Evolutionary conservation across 2,797 vertebrate species (phyloP).

Genomic region (Danio albolineatus): DNA sequence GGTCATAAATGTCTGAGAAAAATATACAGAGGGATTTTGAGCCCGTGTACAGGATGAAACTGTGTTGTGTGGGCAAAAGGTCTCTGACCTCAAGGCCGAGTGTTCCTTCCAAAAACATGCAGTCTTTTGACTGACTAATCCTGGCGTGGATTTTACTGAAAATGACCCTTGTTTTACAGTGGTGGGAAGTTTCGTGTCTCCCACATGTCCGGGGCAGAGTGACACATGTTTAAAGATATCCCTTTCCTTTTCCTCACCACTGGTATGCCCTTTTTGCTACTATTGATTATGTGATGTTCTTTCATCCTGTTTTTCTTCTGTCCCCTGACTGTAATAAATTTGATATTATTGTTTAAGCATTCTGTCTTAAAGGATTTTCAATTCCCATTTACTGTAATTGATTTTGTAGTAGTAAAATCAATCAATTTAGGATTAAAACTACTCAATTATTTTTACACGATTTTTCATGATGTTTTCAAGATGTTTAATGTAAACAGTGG

Average conservation of each 20-base stretch:
- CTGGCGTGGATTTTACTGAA: slow-evolving; percentile 46
- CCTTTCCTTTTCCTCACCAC: slow-evolving; percentile 30
- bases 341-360: slow-evolving; percentile 3
- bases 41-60: slow-evolving; percentile 36
- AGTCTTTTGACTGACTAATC: slow-evolving; percentile 44
- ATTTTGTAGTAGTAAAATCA: slow-evolving; percentile 1
- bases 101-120: slow-evolving; percentile 42
- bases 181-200: slow-evolving; percentile 37
- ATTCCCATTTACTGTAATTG: slow-evolving; percentile 11
- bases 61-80: slow-evolving; percentile 43
- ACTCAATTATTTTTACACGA: too few relatives aligned
- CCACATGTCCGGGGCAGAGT: slow-evolving; percentile 5
- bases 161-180: slow-evolving; percentile 49
- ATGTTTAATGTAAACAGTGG: not conserved
- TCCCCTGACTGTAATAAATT: slow-evolving; percentile 13
- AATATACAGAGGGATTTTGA: slow-evolving; percentile 42
- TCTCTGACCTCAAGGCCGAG: slow-evolving; percentile 50
- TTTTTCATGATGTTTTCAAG: too few relatives aligned
- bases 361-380: not conserved
- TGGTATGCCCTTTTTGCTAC: slow-evolving; percentile 18
- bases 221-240: slow-evolving; percentile 30
- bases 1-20: slow-evolving; percentile 51
- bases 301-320: slow-evolving; percentile 9
- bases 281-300: slow-evolving; percentile 5
- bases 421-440: slow-evolving; percentile 2